Base-by-base conservation (phyloP, 1,140 invertebrate species). In the Euura saliciscinereae region DNA sequence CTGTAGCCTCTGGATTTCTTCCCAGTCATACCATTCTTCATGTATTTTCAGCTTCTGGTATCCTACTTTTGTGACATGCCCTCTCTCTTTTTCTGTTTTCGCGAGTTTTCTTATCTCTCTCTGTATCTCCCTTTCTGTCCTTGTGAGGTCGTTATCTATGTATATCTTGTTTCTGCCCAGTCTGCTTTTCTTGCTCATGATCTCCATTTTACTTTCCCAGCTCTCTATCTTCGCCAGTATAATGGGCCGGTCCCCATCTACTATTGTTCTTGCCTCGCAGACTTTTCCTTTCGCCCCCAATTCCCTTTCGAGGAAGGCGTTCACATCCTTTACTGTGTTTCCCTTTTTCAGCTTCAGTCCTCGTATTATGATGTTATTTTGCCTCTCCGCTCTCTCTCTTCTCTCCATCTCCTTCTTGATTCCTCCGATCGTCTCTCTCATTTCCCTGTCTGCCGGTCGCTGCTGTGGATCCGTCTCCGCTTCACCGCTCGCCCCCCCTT, bases 61-160 rank as follows among this genome's bases (percentile, higher is more conserved):
- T 5, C 67, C 67, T 4, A 68, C 28, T 68, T 68, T 68, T 43
- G 45, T 45, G 6, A 45, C 45, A 6, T 68, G 8, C 5, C 45
- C 10, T 8, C 45, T 68, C 43, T n/a, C 28, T 13, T 28, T 68
- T 68, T 68, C 67, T 4, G 67, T 45, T 4, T 45, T 8, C 4
- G 67, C 11, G 28, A 68, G 44, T 8, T 68, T 45, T n/a, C 67
- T 8, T 42, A 68, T 43, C n/a, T 42, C 45, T 68, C 45, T 68
- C 2, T 43, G 67, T 5, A 42, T 68, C 45, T 1, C 42, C 28
- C 67, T 6, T n/a, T 68, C 67, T 68, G 4, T 5, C 4, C 45
- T 11, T 13, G 67, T 68, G 7, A 68, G 67, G 28, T 68, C 67
- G 10, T n/a, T n/a, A n/a, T 68, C 67, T 4, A 68, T 42, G 28